A percentile compares a stretch with the other conserved stretches of the same genome.
Evolutionary conservation across 2,888 invertebrate genomes (phyloP).

Genomic region (Eristalis arbustorum): DNA sequence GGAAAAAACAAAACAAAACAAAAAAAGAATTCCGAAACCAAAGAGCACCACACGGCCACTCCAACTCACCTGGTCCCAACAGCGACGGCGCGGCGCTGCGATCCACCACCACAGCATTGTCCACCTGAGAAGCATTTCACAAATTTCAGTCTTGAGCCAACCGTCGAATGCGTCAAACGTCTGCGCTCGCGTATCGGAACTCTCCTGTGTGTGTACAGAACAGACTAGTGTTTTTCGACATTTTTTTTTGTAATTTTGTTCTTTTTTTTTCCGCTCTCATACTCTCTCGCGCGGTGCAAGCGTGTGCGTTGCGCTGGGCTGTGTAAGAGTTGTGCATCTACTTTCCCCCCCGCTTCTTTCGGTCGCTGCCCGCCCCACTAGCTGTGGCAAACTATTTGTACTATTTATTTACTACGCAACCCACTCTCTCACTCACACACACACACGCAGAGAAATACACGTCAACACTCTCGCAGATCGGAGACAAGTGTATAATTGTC

Average conservation of each 20-base stretch:
- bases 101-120: conserved; percentile 36
- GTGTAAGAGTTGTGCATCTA: conserved; percentile 22
- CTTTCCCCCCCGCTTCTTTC: not conserved
- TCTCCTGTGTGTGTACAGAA: conserved; percentile 1
- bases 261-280: conserved; percentile 8
- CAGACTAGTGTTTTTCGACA: not conserved
- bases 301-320: conserved; percentile 7
- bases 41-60: conserved; percentile 9
- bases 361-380: conserved; percentile 13
- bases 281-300: not conserved
- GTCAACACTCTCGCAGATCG: not conserved
- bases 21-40: conserved; percentile 2
- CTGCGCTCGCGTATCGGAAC: conserved; percentile 56
- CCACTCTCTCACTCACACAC: not conserved
- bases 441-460: not conserved
- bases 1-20: not conserved
- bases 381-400: conserved; percentile 57
- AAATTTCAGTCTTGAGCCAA: conserved; percentile 67
- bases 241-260: conserved; percentile 5
- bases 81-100: no score
- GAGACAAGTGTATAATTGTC: conserved; percentile 63
- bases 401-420: conserved; percentile 62
- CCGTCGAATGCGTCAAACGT: conserved; percentile 68
- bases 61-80: conserved; percentile 46
- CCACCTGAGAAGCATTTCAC: conserved; percentile 61